These are phyloP conservation scores for Anolis apletophallus DNA, from an alignment of 2,797 vertebrate species.

Conservation along the genomic window DNA sequence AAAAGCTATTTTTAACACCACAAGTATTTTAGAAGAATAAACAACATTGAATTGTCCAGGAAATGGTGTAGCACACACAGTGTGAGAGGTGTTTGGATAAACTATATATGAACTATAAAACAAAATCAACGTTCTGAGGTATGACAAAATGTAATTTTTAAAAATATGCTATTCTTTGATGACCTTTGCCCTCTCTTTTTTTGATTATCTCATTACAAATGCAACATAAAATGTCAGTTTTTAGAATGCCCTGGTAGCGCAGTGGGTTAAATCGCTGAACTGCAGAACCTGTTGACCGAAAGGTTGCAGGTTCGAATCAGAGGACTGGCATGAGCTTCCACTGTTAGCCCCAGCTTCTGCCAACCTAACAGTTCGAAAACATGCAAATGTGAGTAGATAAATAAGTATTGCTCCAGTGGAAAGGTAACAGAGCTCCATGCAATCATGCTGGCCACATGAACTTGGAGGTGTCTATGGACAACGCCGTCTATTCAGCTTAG, in stretches of 20 bases:
- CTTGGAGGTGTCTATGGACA: no score
- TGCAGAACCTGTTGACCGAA: no score
- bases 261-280: no score
- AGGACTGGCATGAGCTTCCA: no score
- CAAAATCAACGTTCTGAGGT: not conserved
- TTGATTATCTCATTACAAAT: not conserved
- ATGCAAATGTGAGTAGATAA: no score
- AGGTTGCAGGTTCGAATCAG: no score
- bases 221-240: not conserved
- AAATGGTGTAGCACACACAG: not conserved
- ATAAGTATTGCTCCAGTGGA: no score
- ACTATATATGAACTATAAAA: not conserved
- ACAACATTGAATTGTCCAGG: not conserved
- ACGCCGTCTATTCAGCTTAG: no score
- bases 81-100: not conserved
- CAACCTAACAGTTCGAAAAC: no score
- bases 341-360: no score
- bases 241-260: not conserved
- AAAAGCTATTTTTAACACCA: slow-evolving; percentile 30
- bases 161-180: not conserved
- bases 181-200: not conserved
- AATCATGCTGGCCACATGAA: no score
- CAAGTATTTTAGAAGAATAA: slow-evolving; percentile 6
- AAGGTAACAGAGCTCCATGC: no score
- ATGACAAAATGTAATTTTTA: not conserved